Percentiles rank a stretch among this genome's conserved stretches.
These are phyloP conservation scores for Hypotaenidia okinawae DNA, from an alignment of 2,797 vertebrate genomes.

Conservation along the genomic window DNA sequence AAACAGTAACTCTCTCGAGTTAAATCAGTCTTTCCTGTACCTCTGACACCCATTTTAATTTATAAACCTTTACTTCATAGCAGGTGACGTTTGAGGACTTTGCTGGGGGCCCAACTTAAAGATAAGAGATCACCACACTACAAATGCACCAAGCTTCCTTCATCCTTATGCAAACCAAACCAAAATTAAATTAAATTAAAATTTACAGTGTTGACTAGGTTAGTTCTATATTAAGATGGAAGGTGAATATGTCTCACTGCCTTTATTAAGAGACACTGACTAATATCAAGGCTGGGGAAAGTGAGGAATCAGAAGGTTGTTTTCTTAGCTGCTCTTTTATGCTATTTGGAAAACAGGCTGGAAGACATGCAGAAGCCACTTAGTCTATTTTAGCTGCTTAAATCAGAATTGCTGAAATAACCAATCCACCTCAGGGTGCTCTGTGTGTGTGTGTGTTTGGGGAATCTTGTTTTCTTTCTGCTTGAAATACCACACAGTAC, in stretches of 20 bases:
- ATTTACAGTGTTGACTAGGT: not conserved
- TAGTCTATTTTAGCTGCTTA: not conserved
- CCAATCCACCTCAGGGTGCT: not conserved
- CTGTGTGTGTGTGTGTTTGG: not conserved
- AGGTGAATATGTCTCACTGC: not conserved
- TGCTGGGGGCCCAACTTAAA: not conserved
- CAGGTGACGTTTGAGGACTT: not conserved
- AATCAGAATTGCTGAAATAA: not conserved
- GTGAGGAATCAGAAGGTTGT: not conserved
- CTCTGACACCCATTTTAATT: not conserved
- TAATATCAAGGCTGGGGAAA: not conserved
- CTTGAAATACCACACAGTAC: not conserved
- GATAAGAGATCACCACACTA: not conserved
- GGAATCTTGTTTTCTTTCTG: not conserved
- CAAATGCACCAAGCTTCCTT: not conserved
- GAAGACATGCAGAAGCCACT: not conserved
- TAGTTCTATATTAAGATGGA: not conserved
- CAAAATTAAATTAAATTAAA: not conserved
- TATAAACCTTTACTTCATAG: not conserved
- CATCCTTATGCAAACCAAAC: not conserved
- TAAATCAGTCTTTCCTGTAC: not conserved
- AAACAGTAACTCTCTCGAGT: not conserved
- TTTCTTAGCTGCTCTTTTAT: not conserved
- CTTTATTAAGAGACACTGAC: not conserved
- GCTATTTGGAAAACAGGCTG: not conserved